A percentile compares a stretch with the other conserved stretches of the same genome.
Conservation (phyloP, 1,140 invertebrate genomes). For the Ostrea denselamellosa region DNA sequence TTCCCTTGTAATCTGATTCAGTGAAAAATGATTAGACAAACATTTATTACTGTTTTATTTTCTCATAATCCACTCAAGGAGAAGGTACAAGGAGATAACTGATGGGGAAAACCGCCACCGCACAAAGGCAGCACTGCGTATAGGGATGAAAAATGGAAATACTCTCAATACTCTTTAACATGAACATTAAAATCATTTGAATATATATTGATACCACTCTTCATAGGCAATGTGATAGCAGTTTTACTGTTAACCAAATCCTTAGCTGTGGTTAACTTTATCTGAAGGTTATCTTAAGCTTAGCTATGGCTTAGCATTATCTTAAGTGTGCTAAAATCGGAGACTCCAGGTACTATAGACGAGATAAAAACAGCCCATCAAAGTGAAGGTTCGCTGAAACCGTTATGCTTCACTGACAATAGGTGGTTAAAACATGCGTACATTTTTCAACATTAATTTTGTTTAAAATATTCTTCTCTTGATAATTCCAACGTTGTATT, state of each 20-base stretch:
- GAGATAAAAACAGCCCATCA: not conserved
- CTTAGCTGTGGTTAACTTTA: not conserved
- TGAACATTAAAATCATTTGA: not conserved
- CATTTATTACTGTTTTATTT: slow-evolving; percentile 40
- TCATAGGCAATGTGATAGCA: not conserved
- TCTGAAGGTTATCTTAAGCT: too few species aligned
- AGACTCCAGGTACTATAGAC: not conserved
- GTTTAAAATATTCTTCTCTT: not conserved
- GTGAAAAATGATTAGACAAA: slow-evolving; percentile 29
- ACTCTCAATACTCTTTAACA: not conserved
- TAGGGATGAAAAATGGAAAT: not conserved
- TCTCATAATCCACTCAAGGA: slow-evolving; percentile 20
- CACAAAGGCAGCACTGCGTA: not conserved
- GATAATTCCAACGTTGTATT: not conserved
- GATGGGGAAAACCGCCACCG: not conserved
- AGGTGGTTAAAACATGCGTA: not conserved
- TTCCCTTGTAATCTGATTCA: slow-evolving; percentile 20
- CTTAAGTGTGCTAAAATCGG: not conserved
- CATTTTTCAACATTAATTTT: not conserved
- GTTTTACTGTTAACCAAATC: not conserved
- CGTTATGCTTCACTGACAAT: not conserved
- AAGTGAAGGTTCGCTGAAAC: not conserved
- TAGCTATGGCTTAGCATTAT: not conserved
- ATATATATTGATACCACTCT: not conserved
- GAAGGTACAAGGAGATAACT: slow-evolving; percentile 7